phyloP scores from a whole-genome alignment of 2,797 vertebrate species.

The Smutsia gigantea region DNA sequence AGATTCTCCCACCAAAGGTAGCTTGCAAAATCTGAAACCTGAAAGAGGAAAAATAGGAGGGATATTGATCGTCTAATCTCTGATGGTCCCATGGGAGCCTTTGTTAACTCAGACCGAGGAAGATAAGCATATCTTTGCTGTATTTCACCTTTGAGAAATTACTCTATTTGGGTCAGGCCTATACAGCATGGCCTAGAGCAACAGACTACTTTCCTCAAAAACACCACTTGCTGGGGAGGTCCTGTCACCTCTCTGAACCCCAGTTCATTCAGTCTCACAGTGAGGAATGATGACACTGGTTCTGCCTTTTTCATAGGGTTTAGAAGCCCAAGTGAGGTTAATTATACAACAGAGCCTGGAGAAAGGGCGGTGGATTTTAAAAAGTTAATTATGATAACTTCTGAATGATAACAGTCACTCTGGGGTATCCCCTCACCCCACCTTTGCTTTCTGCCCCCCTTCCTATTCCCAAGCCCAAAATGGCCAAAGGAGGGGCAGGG shows the following conservation, averaged over 20 bases:
- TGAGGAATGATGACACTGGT: neutral
- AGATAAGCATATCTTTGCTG: neutral
- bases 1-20: neutral
- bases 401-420: neutral
- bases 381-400: neutral
- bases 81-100: neutral
- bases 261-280: neutral
- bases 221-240: neutral
- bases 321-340: neutral
- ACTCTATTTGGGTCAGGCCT: neutral
- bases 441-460: neutral
- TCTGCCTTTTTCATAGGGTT: neutral
- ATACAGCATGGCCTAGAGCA: neutral
- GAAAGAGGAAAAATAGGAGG: neutral
- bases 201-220: rapidly evolving
- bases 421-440: neutral
- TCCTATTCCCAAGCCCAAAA: neutral
- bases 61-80: neutral
- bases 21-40: conserved; percentile 6
- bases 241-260: neutral
- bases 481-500: neutral
- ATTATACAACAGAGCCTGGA: neutral
- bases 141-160: neutral
- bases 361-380: neutral
- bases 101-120: neutral